Percentiles rank a stretch among this genome's conserved stretches.
Evolutionary conservation across 2,113 vertebrate species (phyloP).

Genomic region (Etheostoma spectabile): DNA sequence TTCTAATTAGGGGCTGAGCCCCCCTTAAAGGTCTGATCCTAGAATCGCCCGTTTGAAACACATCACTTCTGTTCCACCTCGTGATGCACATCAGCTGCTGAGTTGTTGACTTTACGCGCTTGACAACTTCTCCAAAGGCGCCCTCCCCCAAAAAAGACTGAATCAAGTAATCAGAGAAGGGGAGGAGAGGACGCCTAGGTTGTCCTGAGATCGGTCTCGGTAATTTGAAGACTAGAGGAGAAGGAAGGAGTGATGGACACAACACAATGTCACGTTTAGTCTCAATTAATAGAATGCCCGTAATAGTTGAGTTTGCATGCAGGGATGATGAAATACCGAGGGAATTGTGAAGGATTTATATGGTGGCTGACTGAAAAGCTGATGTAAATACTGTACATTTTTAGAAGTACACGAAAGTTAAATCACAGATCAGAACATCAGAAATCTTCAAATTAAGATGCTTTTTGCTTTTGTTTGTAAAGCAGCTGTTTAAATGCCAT

Average conservation of each 20-base stretch:
- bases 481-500: too few species aligned
- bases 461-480: too few species aligned
- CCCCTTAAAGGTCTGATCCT: too few species aligned
- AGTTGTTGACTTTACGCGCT: neutral
- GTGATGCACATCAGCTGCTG: neutral
- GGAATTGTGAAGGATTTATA: neutral
- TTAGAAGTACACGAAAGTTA: too few species aligned
- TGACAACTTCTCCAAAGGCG: neutral
- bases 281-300: neutral
- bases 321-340: neutral
- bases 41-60: too few species aligned
- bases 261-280: neutral
- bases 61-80: too few species aligned
- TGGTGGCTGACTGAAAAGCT: too few species aligned
- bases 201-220: neutral
- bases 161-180: neutral
- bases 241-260: neutral
- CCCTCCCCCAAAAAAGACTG: neutral
- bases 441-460: too few species aligned
- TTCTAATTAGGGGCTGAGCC: too few species aligned
- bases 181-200: neutral
- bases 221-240: neutral
- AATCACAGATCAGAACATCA: too few species aligned
- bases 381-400: too few species aligned
- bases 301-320: neutral